Evolutionary conservation across 2,113 vertebrate species (phyloP).

Genomic region (Gadus chalcogrammus): DNA sequence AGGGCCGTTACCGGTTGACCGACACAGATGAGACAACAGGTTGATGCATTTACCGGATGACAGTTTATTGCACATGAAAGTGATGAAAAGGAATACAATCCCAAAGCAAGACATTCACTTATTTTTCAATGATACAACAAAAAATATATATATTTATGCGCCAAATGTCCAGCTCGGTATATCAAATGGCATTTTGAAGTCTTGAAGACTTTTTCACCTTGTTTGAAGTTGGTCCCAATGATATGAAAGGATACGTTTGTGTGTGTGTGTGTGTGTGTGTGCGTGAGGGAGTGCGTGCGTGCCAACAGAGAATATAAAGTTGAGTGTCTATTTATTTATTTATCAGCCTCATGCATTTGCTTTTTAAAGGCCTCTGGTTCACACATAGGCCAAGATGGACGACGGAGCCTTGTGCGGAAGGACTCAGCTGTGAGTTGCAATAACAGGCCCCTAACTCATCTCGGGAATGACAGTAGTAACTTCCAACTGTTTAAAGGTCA

Average conservation of each 20-base stretch:
- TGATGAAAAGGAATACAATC: slow-evolving; percentile 31
- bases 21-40: too few species aligned
- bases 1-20: too few species aligned
- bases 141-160: slow-evolving; percentile 60
- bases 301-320: slow-evolving; percentile 46
- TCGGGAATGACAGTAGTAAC: too few species aligned
- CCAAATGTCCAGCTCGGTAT: slow-evolving; percentile 60
- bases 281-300: too few species aligned
- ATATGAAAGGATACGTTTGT: slow-evolving; percentile 45
- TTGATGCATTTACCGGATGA: too few species aligned
- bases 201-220: slow-evolving; percentile 57
- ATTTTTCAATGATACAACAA: slow-evolving; percentile 65
- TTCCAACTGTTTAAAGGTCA: too few species aligned
- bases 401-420: slow-evolving; percentile 25
- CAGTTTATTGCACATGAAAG: not conserved
- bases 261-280: slow-evolving; percentile 31
- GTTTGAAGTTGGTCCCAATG: slow-evolving; percentile 50
- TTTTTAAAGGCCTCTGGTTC: slow-evolving; percentile 52
- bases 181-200: slow-evolving; percentile 68
- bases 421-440: too few species aligned
- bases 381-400: slow-evolving; percentile 48
- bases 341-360: slow-evolving; percentile 57
- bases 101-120: slow-evolving; percentile 32
- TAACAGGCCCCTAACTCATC: too few species aligned
- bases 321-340: slow-evolving; percentile 66